Conservation (phyloP, 2,113 vertebrate species). For the Xenopus borealis region DNA sequence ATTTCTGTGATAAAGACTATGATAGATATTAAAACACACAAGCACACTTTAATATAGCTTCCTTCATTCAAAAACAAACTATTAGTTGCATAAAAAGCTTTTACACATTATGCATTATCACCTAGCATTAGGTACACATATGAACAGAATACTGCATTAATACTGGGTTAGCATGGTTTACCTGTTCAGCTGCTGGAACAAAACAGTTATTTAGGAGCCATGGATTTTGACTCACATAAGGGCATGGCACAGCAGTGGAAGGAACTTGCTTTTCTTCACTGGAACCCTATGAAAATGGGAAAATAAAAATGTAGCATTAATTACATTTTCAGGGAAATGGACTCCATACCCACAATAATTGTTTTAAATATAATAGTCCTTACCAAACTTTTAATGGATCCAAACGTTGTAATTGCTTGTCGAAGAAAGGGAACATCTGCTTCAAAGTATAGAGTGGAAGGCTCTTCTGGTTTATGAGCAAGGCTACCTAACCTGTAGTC, state of each 20-base stretch:
- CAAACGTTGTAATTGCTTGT: constrained; percentile 89
- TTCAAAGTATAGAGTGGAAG: constrained; percentile 81
- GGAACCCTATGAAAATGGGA: constrained; percentile 45
- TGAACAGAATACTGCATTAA: no score
- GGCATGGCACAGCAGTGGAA: constrained; percentile 18
- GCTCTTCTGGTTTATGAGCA: constrained; percentile 87
- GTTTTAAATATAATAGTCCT: constrained; percentile 1
- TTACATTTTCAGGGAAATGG: no score
- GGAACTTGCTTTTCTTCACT: constrained; percentile 51
- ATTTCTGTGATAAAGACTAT: no score
- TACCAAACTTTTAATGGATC: constrained; percentile 78
- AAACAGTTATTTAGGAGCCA: constrained; percentile 47
- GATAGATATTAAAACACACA: no score
- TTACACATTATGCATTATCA: no score
- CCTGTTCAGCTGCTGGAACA: constrained; percentile 52
- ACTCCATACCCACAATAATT: no score
- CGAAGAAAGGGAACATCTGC: constrained; percentile 80
- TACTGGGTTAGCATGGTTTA: constrained; percentile 37
- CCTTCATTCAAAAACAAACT: no score
- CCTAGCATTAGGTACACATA: no score
- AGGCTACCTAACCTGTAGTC: constrained; percentile 73
- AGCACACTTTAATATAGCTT: no score
- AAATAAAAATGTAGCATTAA: not conserved
- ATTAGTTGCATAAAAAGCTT: no score
- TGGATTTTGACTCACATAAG: constrained; percentile 20